phyloP scores from a whole-genome alignment of 1,140 invertebrate genomes.

The Mizuhopecten yessoensis region DNA sequence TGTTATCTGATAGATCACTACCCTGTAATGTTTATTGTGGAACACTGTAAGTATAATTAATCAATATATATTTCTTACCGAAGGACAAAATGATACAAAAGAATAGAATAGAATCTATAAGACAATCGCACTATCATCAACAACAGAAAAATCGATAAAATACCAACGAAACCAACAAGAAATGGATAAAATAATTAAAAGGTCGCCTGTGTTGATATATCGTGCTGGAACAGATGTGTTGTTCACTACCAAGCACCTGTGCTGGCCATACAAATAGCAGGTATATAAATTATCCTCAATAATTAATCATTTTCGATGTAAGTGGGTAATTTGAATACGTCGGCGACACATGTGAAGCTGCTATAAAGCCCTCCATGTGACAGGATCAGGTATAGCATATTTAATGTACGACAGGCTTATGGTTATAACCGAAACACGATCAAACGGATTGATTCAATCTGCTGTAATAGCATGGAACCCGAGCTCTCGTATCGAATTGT shows the following conservation, averaged over 20 bases:
- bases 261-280: neutral
- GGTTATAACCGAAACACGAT: conserved; percentile 17
- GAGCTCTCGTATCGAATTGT: conserved; percentile 1
- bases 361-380: conserved; percentile 1
- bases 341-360: conserved; percentile 30
- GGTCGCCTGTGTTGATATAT: neutral
- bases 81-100: neutral
- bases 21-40: too few species aligned
- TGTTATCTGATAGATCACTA: neutral
- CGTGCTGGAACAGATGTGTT: neutral
- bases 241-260: neutral
- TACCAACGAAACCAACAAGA: neutral
- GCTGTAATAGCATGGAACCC: neutral
- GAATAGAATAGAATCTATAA: neutral
- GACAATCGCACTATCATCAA: neutral
- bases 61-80: neutral
- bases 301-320: conserved; percentile 28
- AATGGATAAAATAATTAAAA: neutral
- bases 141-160: neutral
- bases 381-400: conserved; percentile 19
- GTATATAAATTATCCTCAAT: conserved; percentile 10
- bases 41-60: too few species aligned
- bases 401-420: conserved; percentile 21
- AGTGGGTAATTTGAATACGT: conserved; percentile 33
- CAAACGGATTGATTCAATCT: neutral